A percentile compares a stretch with the other conserved stretches of the same genome.
Conservation (phyloP, 2,113 vertebrate genomes). For the Lepisosteus osseus region DNA sequence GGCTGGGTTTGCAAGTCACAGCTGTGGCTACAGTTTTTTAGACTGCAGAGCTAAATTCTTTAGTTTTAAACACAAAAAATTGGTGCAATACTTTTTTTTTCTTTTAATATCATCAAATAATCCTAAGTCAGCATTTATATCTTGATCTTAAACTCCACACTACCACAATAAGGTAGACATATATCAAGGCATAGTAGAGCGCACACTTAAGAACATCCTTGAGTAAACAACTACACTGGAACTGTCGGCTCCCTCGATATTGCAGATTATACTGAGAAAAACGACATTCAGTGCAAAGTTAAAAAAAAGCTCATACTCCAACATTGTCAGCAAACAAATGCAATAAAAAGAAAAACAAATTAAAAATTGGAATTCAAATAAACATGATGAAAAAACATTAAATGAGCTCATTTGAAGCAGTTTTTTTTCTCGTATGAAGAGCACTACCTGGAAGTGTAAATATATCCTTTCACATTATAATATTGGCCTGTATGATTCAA, state of each 20-base stretch:
- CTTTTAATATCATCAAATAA: constrained; percentile 75
- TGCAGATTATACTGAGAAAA: constrained; percentile 82
- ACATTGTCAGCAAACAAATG: constrained; percentile 83
- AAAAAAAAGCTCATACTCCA: constrained; percentile 86
- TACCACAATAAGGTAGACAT: constrained; percentile 88
- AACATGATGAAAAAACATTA: constrained; percentile 80
- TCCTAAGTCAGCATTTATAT: constrained; percentile 84
- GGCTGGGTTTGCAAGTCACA: constrained; percentile 90
- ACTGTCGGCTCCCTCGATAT: constrained; percentile 80
- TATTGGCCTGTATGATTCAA: constrained; percentile 99
- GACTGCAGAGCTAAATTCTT: constrained; percentile 96
- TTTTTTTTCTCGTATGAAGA: constrained; percentile 70
- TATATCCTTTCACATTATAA: constrained; percentile 99
- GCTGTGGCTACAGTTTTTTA: constrained; percentile 95
- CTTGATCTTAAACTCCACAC: constrained; percentile 84
- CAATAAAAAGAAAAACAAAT: constrained; percentile 47
- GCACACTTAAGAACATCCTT: constrained; percentile 86
- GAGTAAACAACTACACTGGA: constrained; percentile 96
- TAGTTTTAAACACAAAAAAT: constrained; percentile 90
- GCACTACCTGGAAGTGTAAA: constrained; percentile 98
- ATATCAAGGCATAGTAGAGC: constrained; percentile 93
- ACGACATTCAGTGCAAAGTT: constrained; percentile 96
- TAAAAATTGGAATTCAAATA: constrained; percentile 79
- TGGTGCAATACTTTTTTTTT: constrained; percentile 91
- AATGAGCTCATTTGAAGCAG: constrained; percentile 85